Percentiles rank a stretch among this genome's conserved stretches.
Conservation (phyloP, 1,140 invertebrate genomes). For the Drosophila grimshawi region DNA sequence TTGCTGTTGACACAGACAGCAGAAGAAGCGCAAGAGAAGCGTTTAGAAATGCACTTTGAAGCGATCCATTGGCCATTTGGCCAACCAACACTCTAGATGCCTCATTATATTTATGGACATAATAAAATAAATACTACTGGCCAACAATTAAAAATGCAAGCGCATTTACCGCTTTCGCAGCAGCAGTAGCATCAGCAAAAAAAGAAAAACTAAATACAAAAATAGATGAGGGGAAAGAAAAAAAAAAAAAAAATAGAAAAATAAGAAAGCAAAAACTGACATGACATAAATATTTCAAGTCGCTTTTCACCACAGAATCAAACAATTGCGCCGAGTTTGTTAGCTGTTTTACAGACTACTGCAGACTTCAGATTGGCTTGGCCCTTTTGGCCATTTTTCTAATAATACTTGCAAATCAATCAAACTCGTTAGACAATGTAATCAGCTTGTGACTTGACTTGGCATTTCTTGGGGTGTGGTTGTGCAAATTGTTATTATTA, state of each 20-base stretch:
- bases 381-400: conserved; percentile 37
- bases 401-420: conserved; percentile 62
- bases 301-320: conserved; percentile 28
- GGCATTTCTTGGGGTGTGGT: conserved; percentile 38
- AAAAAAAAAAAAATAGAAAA: conserved; percentile 18
- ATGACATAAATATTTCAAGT: conserved; percentile 78
- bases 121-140: conserved; percentile 80
- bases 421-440: conserved; percentile 59
- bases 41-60: conserved; percentile 43
- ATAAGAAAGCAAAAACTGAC: conserved; percentile 56
- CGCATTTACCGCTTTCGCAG: conserved; percentile 72
- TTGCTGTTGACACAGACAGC: conserved; percentile 42
- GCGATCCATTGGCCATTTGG: conserved; percentile 8
- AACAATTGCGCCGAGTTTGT: conserved; percentile 13
- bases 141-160: conserved; percentile 81
- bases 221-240: neutral
- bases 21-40: conserved; percentile 8
- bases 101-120: conserved; percentile 83
- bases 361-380: neutral
- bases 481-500: conserved; percentile 43
- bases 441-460: conserved; percentile 30
- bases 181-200: neutral
- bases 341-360: neutral
- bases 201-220: conserved; percentile 24
- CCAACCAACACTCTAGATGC: conserved; percentile 55